Evolutionary conservation across 2,113 vertebrate species (phyloP).

Genomic region (Spermophilus dauricus): DNA sequence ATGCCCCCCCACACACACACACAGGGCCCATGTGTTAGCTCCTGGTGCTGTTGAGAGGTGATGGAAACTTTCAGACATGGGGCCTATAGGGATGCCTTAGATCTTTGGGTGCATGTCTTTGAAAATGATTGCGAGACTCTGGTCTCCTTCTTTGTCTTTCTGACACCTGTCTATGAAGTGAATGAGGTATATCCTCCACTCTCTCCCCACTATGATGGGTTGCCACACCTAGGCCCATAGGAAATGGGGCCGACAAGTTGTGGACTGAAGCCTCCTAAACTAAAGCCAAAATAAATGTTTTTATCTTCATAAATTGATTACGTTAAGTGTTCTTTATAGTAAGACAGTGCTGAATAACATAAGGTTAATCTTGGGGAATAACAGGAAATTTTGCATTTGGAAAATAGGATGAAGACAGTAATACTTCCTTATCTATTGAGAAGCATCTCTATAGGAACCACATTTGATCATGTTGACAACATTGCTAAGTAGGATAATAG

Average conservation of each 20-base stretch:
- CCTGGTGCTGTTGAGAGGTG: neutral
- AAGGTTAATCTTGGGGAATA: neutral
- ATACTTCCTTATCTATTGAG: neutral
- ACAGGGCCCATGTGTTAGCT: neutral
- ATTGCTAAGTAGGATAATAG: neutral
- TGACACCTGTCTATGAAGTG: neutral
- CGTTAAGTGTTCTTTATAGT: neutral
- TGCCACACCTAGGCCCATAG: neutral
- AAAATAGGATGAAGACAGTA: neutral
- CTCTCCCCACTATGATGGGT: neutral
- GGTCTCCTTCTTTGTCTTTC: neutral
- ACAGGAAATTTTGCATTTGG: neutral
- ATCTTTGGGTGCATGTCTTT: neutral
- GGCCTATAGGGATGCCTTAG: rapidly evolving
- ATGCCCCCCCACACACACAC: no score
- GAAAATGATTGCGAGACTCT: neutral
- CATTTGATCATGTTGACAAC: neutral
- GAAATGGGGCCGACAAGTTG: neutral
- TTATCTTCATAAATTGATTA: neutral
- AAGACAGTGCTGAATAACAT: neutral
- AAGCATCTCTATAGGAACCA: neutral
- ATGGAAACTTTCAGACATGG: neutral
- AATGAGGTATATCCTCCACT: neutral
- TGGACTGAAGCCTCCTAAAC: neutral
- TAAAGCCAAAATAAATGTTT: neutral